Base-by-base conservation (phyloP, 2,797 vertebrate genomes). In the Cryptoblepharus egeriae region DNA sequence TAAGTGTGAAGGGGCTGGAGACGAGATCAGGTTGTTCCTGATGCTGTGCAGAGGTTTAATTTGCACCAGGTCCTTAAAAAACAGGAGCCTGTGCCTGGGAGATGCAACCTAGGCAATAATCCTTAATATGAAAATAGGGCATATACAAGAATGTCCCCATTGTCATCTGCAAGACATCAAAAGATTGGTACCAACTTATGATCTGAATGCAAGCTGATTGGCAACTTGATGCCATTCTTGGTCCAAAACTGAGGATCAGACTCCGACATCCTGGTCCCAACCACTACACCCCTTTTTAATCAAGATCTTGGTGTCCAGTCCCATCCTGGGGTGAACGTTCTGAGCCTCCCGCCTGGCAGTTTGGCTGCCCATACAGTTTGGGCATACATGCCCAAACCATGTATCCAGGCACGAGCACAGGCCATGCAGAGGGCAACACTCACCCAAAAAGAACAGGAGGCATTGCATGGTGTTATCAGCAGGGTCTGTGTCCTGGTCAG, bases 361-460 rank as follows among this genome's bases (percentile, higher is more conserved):
- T 26, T 15, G 37, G 58, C 28, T 67, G 15, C 22, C 45, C 49
- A 15, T 13, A 55, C 57, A 58, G 9, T 35, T n/a, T n/a, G n/a
- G n/a, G n/a, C n/a, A n/a, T n/a, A n/a, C n/a, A n/a, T n/a, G n/a
- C n/a, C n/a, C n/a, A 73, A 73, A 73, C 32, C 20, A 18, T 8
- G 13, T 49, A 45, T 26, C 71, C n/a, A n/a, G 11, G 65, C 60
- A 80, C 35, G n/a, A 30, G 9, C 16, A 26, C 32, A 30, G 28
- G 39, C 55, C 24, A 70, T 37, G 55, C 37, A 58, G 63, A 35
- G 55, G n/a, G 37, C 37, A 67, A 24, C 30, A 84, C 82, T 84
- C 30, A 84, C 82, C 77, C 55, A 79, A 30, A 61, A 84, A 61
- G 52, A 68, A 74, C 52, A 61, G 45, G 61, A 39, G 57, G 24